A percentile compares a stretch with the other conserved stretches of the same genome.
These are phyloP conservation scores for Bolinopsis microptera DNA, from an alignment of 37 sponge, comb jelly and placozoan species.

Conservation along the genomic window DNA sequence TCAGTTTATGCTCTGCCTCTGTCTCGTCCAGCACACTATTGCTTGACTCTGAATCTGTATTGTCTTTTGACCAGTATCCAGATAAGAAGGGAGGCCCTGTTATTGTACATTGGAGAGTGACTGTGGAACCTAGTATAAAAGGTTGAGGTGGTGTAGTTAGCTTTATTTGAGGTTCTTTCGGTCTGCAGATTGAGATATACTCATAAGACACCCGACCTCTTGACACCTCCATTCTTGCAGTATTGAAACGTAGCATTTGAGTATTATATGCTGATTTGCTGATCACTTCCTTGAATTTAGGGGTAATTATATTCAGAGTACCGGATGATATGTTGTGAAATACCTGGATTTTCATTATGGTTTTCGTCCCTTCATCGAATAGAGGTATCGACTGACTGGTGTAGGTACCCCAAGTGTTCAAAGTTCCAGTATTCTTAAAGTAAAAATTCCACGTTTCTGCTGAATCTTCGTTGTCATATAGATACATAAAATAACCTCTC, in stretches of 20 bases:
- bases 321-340: neutral
- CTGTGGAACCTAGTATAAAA: neutral
- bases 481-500: neutral
- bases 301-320: neutral
- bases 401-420: neutral
- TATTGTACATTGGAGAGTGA: neutral
- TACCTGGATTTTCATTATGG: neutral
- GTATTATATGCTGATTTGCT: neutral
- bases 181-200: conserved; percentile 1
- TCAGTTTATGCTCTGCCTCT: neutral
- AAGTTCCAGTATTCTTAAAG: neutral
- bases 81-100: conserved; percentile 9
- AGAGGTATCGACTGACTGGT: neutral
- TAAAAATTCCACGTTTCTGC: neutral
- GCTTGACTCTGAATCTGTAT: neutral
- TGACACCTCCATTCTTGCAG: neutral
- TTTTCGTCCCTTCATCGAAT: neutral
- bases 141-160: neutral
- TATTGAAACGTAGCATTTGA: neutral
- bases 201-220: neutral
- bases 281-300: neutral
- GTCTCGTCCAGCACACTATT: neutral
- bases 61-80: neutral
- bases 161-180: neutral
- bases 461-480: neutral